Conservation (phyloP, 2,888 invertebrate species). For the Lingula anatina region DNA sequence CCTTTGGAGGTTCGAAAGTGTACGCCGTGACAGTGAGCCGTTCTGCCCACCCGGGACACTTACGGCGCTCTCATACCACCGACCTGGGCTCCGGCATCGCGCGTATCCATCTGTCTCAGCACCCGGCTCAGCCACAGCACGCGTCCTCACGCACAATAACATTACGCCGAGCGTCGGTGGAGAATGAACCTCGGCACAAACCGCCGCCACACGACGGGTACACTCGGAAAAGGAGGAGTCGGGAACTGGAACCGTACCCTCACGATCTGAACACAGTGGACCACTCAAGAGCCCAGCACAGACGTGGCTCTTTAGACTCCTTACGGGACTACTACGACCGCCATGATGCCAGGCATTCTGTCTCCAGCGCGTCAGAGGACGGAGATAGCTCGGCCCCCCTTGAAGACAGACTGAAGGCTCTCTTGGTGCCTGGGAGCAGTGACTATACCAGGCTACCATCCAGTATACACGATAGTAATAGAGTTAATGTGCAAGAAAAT, state of each 20-base stretch:
- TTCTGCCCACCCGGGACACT: too few species aligned
- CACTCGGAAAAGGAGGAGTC: not conserved
- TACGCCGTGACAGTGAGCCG: not conserved
- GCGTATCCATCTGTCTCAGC: not conserved
- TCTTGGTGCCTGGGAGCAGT: slow-evolving; percentile 34
- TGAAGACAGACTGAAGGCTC: slow-evolving; percentile 40
- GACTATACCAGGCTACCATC: too few species aligned
- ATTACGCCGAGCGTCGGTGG: not conserved
- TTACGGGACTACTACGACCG: slow-evolving; percentile 54
- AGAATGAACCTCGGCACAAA: not conserved
- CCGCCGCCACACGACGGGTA: too few species aligned
- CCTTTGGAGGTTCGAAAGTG: not conserved
- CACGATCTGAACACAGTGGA: not conserved
- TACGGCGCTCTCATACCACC: not conserved
- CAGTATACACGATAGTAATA: too few species aligned
- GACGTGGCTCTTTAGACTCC: slow-evolving; percentile 60
- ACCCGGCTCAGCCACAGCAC: not conserved
- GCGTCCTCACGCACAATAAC: not conserved
- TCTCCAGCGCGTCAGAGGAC: slow-evolving; percentile 38
- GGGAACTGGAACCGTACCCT: not conserved
- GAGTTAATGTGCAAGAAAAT: too few species aligned
- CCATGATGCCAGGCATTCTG: slow-evolving; percentile 24
- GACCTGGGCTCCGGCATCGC: not conserved
- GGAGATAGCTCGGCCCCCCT: slow-evolving; percentile 40
- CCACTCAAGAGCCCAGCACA: slow-evolving; percentile 8